These are phyloP conservation scores for Pteronotus mesoamericanus DNA, from an alignment of 2,797 vertebrate genomes.

Conservation along the genomic window DNA sequence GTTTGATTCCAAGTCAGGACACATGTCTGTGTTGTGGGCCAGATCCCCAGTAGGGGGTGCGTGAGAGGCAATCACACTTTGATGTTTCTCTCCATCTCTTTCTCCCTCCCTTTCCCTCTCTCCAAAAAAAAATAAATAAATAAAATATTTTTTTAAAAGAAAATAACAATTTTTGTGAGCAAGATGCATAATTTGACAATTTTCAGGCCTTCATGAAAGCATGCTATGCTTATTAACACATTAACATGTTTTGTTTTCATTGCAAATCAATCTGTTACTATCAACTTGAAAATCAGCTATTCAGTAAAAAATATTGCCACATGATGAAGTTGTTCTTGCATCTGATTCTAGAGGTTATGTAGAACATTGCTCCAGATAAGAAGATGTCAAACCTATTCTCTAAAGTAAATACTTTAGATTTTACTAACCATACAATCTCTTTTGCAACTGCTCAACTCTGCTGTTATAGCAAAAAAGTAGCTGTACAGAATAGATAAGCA, in stretches of 20 bases:
- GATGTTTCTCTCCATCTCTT: no score
- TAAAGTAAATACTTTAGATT: neutral
- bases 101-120: no score
- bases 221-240: conserved; percentile 34
- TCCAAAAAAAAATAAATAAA: no score
- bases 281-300: neutral
- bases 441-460: neutral
- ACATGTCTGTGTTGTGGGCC: no score
- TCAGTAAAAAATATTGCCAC: conserved; percentile 4
- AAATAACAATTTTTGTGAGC: conserved; percentile 56
- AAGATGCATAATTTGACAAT: conserved; percentile 39
- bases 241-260: conserved; percentile 58
- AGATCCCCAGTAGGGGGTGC: no score
- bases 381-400: neutral
- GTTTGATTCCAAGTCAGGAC: no score
- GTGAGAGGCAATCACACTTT: no score
- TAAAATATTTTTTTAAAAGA: no score
- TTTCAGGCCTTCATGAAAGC: conserved; percentile 28
- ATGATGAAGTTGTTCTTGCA: neutral
- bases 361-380: neutral
- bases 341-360: neutral
- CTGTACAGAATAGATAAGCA: neutral
- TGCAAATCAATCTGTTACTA: conserved; percentile 40
- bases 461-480: neutral
- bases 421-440: neutral